Evolutionary conservation across 2,888 invertebrate genomes (phyloP).

Genomic region (Eristalinus aeneus): DNA sequence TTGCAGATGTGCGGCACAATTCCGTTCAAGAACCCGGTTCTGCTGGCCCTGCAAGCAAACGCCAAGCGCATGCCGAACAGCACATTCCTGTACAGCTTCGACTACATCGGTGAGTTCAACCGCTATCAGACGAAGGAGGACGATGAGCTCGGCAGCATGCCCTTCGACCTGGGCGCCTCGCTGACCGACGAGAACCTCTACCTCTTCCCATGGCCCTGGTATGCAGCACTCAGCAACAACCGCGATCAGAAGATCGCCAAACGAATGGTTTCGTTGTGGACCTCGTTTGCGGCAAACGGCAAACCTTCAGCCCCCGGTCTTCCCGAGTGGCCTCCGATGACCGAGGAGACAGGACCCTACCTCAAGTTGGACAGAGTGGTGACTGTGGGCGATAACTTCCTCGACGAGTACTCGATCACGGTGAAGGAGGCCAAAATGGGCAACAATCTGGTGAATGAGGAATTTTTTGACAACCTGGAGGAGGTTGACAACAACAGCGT

Average conservation of each 20-base stretch:
- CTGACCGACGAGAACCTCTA: constrained; percentile 84
- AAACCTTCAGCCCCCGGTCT: constrained; percentile 75
- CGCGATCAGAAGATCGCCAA: constrained; percentile 80
- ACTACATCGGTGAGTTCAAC: constrained; percentile 80
- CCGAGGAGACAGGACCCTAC: constrained; percentile 78
- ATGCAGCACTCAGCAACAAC: constrained; percentile 76
- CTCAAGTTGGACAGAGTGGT: constrained; percentile 76
- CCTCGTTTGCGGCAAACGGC: constrained; percentile 78
- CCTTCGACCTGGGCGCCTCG: constrained; percentile 82
- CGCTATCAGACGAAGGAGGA: constrained; percentile 79
- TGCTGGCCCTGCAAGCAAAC: constrained; percentile 80
- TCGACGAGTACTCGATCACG: constrained; percentile 77
- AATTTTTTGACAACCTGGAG: constrained; percentile 76
- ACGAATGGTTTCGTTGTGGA: constrained; percentile 81
- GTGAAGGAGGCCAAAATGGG: constrained; percentile 75
- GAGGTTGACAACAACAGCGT: constrained; percentile 62
- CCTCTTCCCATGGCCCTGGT: constrained; percentile 81
- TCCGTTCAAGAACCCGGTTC: constrained; percentile 81
- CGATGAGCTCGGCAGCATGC: constrained; percentile 76
- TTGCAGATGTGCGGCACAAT: constrained; percentile 81
- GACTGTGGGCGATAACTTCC: constrained; percentile 76
- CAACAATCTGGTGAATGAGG: constrained; percentile 76
- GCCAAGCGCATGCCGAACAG: constrained; percentile 77
- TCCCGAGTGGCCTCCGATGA: constrained; percentile 77
- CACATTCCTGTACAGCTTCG: constrained; percentile 82